These are phyloP conservation scores for Cottus gobio DNA, from an alignment of 2,113 vertebrate species.

Conservation along the genomic window DNA sequence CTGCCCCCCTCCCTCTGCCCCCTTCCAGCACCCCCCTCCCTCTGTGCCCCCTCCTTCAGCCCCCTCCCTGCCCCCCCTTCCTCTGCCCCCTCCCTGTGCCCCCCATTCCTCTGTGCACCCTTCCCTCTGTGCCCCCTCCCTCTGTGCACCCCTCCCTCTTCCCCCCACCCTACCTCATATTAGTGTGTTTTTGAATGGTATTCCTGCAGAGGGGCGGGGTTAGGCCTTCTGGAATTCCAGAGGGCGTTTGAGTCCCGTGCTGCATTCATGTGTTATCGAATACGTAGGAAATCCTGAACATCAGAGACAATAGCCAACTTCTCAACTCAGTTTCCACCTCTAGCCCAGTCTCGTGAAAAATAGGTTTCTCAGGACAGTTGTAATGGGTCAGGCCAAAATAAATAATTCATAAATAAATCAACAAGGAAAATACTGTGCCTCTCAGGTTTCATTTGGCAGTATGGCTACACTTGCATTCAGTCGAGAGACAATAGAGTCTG, in stretches of 20 bases:
- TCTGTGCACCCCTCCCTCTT: too few species aligned
- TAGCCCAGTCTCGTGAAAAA: neutral
- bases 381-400: neutral
- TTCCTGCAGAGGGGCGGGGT: constrained; percentile 22
- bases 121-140: neutral
- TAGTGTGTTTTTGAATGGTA: constrained; percentile 31
- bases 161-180: too few species aligned
- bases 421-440: neutral
- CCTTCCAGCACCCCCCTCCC: too few species aligned
- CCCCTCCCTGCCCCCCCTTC: neutral
- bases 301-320: too few species aligned
- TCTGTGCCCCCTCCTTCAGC: neutral
- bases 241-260: constrained; percentile 32
- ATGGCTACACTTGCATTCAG: neutral
- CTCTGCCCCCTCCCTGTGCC: neutral
- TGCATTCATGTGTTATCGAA: constrained; percentile 42
- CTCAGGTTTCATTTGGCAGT: neutral
- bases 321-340: neutral
- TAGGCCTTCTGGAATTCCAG: constrained; percentile 49
- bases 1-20: neutral
- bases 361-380: neutral
- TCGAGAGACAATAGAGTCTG: neutral
- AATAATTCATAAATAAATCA: neutral
- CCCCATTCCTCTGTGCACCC: neutral
- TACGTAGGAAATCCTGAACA: constrained; percentile 20